A percentile compares a stretch with the other conserved stretches of the same genome.
Conservation (phyloP, 2,888 invertebrate species). For the Leucophenga montana region DNA sequence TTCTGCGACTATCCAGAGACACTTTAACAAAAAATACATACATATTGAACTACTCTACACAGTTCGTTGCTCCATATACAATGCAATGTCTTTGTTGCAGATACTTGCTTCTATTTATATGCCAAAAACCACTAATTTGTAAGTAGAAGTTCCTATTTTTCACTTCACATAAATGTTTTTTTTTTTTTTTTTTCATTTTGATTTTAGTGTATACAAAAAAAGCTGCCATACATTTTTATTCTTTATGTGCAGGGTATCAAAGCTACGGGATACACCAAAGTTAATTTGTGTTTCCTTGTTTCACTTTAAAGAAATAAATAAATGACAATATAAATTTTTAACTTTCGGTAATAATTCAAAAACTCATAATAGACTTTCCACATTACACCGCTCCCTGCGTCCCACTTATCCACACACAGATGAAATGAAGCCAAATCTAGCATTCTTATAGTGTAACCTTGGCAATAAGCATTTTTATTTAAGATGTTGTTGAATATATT, state of each 20-base stretch:
- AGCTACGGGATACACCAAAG: not conserved
- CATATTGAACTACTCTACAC: too few relatives aligned
- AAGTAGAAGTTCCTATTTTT: too few relatives aligned
- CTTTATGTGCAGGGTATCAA: not conserved
- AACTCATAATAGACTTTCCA: constrained; percentile 18
- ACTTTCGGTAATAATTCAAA: constrained; percentile 53
- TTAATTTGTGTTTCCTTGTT: not conserved
- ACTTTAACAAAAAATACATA: too few relatives aligned
- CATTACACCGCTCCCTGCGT: constrained; percentile 1
- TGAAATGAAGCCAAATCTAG: too few relatives aligned
- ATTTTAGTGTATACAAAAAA: not conserved
- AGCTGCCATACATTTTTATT: not conserved
- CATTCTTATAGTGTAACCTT: constrained; percentile 62
- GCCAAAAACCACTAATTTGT: too few relatives aligned
- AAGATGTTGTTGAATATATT: constrained; percentile 13
- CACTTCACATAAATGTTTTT: too few relatives aligned
- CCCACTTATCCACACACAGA: constrained; percentile 27
- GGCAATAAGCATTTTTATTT: constrained; percentile 58
- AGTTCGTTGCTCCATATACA: too few relatives aligned
- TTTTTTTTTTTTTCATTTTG: not conserved
- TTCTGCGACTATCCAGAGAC: too few relatives aligned
- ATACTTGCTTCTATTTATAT: too few relatives aligned
- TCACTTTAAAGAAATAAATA: constrained; percentile 18
- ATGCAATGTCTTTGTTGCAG: too few relatives aligned
- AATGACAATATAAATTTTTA: constrained; percentile 47